Base-by-base conservation (phyloP, 2,888 invertebrate genomes). In the Dyspetes luteomarginatus region DNA sequence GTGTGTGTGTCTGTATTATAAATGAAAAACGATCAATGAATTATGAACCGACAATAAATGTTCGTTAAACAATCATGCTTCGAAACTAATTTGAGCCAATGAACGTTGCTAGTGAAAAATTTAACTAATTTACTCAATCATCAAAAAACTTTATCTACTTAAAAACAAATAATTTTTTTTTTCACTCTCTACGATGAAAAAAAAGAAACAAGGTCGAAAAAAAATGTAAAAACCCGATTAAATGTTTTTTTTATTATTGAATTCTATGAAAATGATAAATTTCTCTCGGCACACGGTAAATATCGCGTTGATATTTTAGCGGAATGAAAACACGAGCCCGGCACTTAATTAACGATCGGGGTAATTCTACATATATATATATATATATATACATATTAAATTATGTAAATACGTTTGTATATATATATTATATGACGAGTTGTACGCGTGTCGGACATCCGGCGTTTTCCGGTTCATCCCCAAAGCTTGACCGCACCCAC, bases 361-460 rank as follows among this genome's bases (percentile, higher is more conserved):
- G 48, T 52, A 55, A 56, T 48, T 24, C 7, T 58, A 36, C n/a
- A 76, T 80, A 78, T 73, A 82, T 67, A 82, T 62, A 69, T 48
- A 75, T 73, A 75, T 78, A 69, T 77, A 82, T 64, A 64, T 64
- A 73, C 74, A 69, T 69, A 69, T 52, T 68, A 69, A 58, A 41
- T 43, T 30, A 26, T 36, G n/a, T 60, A 60, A 17, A 30, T 60
- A 60, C 28, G 28, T 24, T 9, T 36, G 12, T 17, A 75, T 67
- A 30, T 50, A 52, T 58, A 76, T 60, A 50, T 55, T 45, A 67
- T 36, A 76, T 26, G 28, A 24, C 24, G 22, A 43, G 26, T 26
- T 28, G 43, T 60, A n/a, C 50, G 79, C 81, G 82, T 77, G 77
- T 75, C 48, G 74, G 80, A 83, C 78, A 81, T 78, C 82, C 82